Evolutionary conservation across 2,888 invertebrate species (phyloP), one percentile per base, ranked within the genome.

Genomic region (Drosophila melanosoma): DNA sequence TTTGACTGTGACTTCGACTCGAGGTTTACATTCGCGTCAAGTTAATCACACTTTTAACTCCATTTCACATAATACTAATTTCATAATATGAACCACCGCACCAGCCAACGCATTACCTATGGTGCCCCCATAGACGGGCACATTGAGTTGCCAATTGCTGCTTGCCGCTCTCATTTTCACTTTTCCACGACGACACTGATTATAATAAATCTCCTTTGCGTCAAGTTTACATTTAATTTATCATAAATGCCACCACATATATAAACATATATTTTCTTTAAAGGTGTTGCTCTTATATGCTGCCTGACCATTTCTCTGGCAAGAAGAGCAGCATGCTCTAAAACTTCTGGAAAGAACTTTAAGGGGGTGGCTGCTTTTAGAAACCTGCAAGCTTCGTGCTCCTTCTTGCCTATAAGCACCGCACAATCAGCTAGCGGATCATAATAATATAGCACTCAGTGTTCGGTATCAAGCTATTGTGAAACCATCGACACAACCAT

Each of bases 21-120:
- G 45, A 26, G n/a, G 60, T 80, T 77, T 81, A 70, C 75, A 82
- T 79, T 82, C 75, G 89, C 76, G 66, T 65, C 66, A 69, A 89
- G 87, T 82, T 86, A 86, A 89, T 86, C 82, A 86, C 79, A 87
- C 85, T 90, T 90, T 86, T 90, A 86, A 89, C 90, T 84, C 83
- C 90, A 83, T 81, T 89, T 90, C 90, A 75, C 84, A 86, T 90
- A 85, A 89, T 90, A 85, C 89, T 89, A 88, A 89, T 85, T 85
- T 85, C 87, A 85, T 90, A 85, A 90, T 85, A 88, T 78, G 74
- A 86, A 67, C 64, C 62, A 48, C 57, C 59, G 33, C 71, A 42
- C 71, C 79, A 69, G 62, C 89, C 84, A 74, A 87, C 78, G 75
- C 76, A 79, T 45, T 58, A 42, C 57, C 74, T 65, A n/a, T 48